phyloP scores from a whole-genome alignment of 2,113 vertebrate species.

The human (Homo sapiens) region GRCh38 chr18:79320001-79320500 shows the following conservation, averaged over 20 bases:
- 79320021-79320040: not conserved
- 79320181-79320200: no score
- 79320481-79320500: not conserved
- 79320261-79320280: no score
- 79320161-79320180: no score
- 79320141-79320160: not conserved
- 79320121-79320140: not conserved
- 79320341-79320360: not conserved
- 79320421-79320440: not conserved
- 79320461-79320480: not conserved
- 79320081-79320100: not conserved
- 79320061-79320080: fast-evolving
- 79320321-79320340: not conserved
- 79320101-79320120: not conserved
- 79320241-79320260: not conserved
- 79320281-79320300: no score
- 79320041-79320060: not conserved
- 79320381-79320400: not conserved
- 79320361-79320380: not conserved
- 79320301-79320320: no score
- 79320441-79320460: not conserved
- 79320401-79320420: not conserved
- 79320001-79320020: no score
- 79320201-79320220: fast-evolving
- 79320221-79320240: not conserved